These are phyloP conservation scores for Montifringilla adamsi DNA, from an alignment of 2,113 vertebrate genomes.

Conservation along the genomic window DNA sequence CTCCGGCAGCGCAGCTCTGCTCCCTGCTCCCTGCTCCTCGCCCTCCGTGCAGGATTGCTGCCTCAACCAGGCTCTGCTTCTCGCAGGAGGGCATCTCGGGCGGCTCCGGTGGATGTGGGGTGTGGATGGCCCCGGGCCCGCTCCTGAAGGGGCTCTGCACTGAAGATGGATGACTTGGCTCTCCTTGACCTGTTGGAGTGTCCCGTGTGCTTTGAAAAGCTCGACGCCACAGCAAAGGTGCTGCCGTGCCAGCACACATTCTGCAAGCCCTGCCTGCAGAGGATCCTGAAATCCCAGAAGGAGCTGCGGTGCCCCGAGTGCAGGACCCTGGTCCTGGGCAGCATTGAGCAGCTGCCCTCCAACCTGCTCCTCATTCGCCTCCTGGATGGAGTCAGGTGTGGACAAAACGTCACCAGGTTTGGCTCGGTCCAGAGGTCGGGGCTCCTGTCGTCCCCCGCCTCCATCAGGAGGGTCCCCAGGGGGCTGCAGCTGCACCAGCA, in stretches of 20 bases:
- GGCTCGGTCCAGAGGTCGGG: constrained; percentile 66
- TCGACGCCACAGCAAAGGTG: constrained; percentile 87
- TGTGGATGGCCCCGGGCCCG: background rate
- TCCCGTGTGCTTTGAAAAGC: constrained; percentile 85
- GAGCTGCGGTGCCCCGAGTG: constrained; percentile 90
- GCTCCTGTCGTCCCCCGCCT: constrained; percentile 62
- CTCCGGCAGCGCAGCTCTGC: constrained; percentile 34
- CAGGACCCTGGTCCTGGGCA: constrained; percentile 75
- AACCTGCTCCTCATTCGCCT: constrained; percentile 86
- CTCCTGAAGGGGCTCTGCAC: background rate
- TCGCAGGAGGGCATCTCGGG: background rate
- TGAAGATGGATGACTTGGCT: constrained; percentile 83
- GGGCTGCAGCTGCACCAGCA: constrained; percentile 67
- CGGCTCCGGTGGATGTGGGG: background rate
- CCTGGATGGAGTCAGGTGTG: constrained; percentile 77
- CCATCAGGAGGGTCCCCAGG: constrained; percentile 64
- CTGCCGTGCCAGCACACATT: constrained; percentile 97
- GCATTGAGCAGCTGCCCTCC: constrained; percentile 85
- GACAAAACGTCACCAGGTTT: constrained; percentile 50
- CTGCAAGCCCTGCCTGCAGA: constrained; percentile 87
- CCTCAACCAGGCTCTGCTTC: background rate
- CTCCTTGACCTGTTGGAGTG: constrained; percentile 87
- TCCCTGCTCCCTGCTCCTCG: constrained; percentile 13
- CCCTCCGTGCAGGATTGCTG: constrained; percentile 29
- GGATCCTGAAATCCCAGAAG: constrained; percentile 77